Evolutionary conservation across 2,888 invertebrate genomes (phyloP), one percentile per base, ranked within the genome.

Genomic region (Trissoscelio sp.): DNA sequence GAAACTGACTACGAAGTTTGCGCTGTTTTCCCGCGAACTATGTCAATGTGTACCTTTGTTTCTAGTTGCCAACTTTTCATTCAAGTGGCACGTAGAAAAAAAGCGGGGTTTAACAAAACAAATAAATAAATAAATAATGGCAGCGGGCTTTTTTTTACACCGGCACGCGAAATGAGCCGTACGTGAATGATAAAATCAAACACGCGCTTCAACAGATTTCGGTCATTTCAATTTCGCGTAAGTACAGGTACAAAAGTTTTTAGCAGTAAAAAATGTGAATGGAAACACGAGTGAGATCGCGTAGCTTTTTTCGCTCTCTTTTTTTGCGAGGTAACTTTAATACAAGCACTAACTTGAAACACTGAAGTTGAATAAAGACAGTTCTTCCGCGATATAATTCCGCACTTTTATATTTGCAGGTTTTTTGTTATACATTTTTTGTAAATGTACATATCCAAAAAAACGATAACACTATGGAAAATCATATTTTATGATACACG

Each of bases 321-420:
- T 55, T 42, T 67, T 67, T 55, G 7, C 57, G 46, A 74, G 60
- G 39, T 73, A 66, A 75, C 48, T 75, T 75, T 58, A 66, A 75
- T 57, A 66, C 48, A 53, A 75, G 60, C 58, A 34, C 60, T 42
- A 60, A 67, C 58, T 58, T 58, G 58, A 75, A 75, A 75, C 58
- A 67, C 1, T 60, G 20, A 60, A 67, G 58, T 67, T 67, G 58
- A 48, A 64, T 46, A 66, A 64, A 57, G 39, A 34, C 39, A 12
- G 48, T 46, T 66, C 48, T 18, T 58, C 39, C 12, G 31, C 67
- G 20, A 53, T 74, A 55, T 51, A 39, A 58, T 75, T 66, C 46
- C 24, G 31, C 22, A 60, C 58, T 67, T 67, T 55, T 57, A n/a
- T 34, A 57, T 74, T 62, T 66, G 39, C 24, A 34, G 3, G 55